A percentile compares a stretch with the other conserved stretches of the same genome.
Conservation (phyloP, 2,888 invertebrate species). For the Malacosoma neustria region DNA sequence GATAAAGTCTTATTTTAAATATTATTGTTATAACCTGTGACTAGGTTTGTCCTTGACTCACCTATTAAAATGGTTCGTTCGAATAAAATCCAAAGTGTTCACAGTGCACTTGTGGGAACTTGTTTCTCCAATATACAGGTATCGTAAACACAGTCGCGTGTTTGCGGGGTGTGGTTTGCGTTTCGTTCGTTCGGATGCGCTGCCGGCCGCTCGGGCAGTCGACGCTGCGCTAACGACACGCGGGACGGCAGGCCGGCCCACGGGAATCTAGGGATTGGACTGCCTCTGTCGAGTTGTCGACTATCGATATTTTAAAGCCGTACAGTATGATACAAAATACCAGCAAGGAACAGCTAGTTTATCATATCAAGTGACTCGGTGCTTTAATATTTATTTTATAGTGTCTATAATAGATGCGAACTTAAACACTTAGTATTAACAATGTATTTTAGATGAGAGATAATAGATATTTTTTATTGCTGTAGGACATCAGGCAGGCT, state of each 20-base stretch:
- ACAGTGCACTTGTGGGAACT: slow-evolving; percentile 19
- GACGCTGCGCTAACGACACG: slow-evolving; percentile 22
- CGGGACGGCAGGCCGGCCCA: slow-evolving; percentile 22
- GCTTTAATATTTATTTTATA: too few relatives aligned
- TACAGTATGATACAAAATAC: too few relatives aligned
- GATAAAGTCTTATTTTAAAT: too few relatives aligned
- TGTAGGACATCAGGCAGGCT: too few relatives aligned
- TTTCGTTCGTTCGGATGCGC: slow-evolving; percentile 69
- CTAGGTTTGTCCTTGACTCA: slow-evolving; percentile 12
- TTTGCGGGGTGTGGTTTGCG: slow-evolving; percentile 28
- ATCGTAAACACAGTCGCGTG: slow-evolving; percentile 60
- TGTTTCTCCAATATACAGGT: neutral
- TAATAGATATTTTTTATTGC: too few relatives aligned
- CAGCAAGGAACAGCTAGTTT: too few relatives aligned
- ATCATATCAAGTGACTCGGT: too few relatives aligned
- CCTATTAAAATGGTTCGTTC: slow-evolving; percentile 11
- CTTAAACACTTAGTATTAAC: too few relatives aligned
- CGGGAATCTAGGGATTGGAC: slow-evolving; percentile 34
- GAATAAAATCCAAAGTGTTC: slow-evolving; percentile 18
- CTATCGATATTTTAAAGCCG: slow-evolving; percentile 24
- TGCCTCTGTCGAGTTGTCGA: slow-evolving; percentile 4
- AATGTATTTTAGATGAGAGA: too few relatives aligned
- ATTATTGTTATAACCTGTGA: neutral
- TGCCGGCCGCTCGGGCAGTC: slow-evolving; percentile 66
- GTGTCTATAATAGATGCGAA: too few relatives aligned